phyloP scores from a whole-genome alignment of 2,113 vertebrate species.

The Lonchura striata region DNA sequence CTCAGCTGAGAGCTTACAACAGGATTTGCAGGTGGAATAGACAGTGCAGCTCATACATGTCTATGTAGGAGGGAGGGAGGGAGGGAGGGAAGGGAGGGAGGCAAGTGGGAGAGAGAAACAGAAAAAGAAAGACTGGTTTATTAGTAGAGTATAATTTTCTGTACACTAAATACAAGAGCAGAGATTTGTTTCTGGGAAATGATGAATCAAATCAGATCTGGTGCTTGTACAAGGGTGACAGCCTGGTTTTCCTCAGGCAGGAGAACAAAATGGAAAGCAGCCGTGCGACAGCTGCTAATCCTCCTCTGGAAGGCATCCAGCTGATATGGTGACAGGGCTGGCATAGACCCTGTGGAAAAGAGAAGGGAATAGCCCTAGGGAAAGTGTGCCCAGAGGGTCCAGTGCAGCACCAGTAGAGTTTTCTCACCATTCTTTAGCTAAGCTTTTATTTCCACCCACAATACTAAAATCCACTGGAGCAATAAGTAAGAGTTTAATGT shows the following conservation, averaged over 20 bases:
- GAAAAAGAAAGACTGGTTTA: background rate
- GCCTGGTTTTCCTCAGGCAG: background rate
- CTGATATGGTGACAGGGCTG: background rate
- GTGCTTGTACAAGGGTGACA: background rate
- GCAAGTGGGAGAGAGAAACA: accelerated
- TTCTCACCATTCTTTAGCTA: background rate
- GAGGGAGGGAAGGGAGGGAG: background rate
- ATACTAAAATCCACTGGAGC: background rate
- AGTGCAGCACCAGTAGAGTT: background rate
- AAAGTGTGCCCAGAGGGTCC: background rate
- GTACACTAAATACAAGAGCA: background rate
- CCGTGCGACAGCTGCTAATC: background rate
- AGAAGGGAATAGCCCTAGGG: background rate
- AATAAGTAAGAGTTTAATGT: background rate
- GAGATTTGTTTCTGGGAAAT: background rate
- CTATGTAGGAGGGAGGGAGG: background rate
- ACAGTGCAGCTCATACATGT: background rate
- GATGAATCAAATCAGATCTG: background rate
- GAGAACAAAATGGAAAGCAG: background rate
- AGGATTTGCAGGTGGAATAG: background rate
- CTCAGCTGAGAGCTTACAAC: background rate
- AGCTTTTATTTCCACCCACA: constrained; percentile 16
- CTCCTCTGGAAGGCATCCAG: background rate
- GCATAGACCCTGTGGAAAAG: background rate
- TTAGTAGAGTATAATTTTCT: background rate